Percentiles rank a stretch among this genome's conserved stretches.
phyloP scores from a whole-genome alignment of 2,888 invertebrate genomes.

The Tethea ocularis region DNA sequence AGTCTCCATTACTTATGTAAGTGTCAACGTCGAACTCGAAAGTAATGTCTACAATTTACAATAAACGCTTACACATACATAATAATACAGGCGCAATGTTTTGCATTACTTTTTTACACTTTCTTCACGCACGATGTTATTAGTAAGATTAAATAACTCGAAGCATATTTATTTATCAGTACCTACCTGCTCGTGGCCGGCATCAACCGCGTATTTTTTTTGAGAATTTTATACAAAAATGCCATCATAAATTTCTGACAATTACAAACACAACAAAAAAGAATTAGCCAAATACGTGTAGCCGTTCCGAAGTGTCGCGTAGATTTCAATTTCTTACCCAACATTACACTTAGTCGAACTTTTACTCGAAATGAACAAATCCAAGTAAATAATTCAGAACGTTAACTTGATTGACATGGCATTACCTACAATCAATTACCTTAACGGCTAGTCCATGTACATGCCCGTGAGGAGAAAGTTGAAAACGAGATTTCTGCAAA shows the following conservation, averaged over 20 bases:
- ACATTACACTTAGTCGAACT: neutral
- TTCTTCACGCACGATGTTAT: slow-evolving; percentile 6
- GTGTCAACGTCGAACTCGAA: slow-evolving; percentile 11
- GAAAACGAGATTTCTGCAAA: slow-evolving; percentile 36
- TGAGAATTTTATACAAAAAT: too few species aligned
- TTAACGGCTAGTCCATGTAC: slow-evolving; percentile 38
- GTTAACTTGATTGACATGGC: slow-evolving; percentile 49
- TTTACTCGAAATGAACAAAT: slow-evolving; percentile 6
- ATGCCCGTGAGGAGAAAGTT: slow-evolving; percentile 36
- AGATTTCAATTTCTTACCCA: neutral
- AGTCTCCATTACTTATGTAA: slow-evolving; percentile 8
- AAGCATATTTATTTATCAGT: neutral
- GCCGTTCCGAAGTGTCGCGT: too few species aligned
- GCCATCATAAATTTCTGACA: too few species aligned
- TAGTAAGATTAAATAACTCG: slow-evolving; percentile 1
- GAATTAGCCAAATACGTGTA: too few species aligned
- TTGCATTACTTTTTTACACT: neutral
- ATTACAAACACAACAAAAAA: too few species aligned
- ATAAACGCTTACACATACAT: slow-evolving; percentile 10
- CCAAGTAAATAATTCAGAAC: slow-evolving; percentile 19
- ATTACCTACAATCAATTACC: slow-evolving; percentile 44
- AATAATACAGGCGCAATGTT: slow-evolving; percentile 6
- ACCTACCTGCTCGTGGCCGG: too few species aligned
- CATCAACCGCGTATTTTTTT: too few species aligned
- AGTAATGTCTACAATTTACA: slow-evolving; percentile 7